Conservation (phyloP, 2,113 vertebrate species). For the Tachycineta bicolor region DNA sequence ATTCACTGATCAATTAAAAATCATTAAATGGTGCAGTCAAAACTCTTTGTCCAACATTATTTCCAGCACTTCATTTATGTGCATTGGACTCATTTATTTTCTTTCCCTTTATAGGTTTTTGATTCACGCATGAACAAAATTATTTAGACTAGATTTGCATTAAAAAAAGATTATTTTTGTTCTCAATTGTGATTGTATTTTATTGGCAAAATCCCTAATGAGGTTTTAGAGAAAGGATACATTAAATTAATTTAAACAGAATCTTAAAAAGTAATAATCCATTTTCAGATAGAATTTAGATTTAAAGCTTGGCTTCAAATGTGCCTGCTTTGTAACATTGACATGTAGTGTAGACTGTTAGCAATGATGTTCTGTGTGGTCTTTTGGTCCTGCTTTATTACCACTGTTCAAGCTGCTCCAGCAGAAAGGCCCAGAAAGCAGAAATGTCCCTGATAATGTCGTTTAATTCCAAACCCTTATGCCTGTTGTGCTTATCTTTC, state of each 20-base stretch:
- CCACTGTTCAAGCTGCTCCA: neutral
- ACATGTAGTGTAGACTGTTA: neutral
- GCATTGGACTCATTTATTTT: neutral
- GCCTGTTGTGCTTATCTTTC: neutral
- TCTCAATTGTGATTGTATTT: neutral
- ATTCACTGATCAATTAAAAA: neutral
- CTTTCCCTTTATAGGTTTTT: neutral
- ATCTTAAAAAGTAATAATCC: neutral
- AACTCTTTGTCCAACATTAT: neutral
- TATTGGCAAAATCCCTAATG: neutral
- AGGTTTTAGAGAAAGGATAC: neutral
- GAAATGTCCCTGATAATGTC: neutral
- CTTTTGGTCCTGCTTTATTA: neutral
- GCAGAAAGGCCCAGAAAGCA: neutral
- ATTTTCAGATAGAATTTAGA: neutral
- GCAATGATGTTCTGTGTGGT: neutral
- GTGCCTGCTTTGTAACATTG: neutral
- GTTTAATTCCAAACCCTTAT: neutral
- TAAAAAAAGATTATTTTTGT: neutral
- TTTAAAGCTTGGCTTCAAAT: neutral
- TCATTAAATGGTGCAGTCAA: neutral
- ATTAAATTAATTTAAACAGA: neutral
- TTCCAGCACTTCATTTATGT: neutral
- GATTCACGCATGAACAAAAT: neutral
- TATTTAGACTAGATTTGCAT: neutral